Base-by-base conservation (phyloP, 2,888 invertebrate species). In the Uloborus plumipes region DNA sequence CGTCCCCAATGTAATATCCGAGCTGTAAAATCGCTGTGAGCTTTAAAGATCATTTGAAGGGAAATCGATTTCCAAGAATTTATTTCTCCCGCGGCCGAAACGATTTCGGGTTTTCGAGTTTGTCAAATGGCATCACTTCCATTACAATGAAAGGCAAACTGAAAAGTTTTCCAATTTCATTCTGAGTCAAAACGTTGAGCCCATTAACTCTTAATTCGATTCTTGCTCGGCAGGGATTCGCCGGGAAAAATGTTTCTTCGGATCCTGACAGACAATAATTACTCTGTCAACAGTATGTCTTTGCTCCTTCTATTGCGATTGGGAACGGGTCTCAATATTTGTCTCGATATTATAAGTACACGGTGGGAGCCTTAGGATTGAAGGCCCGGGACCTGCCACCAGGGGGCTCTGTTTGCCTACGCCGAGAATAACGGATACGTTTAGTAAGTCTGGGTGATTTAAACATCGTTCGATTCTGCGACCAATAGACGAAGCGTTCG, bases 361-460 rank as follows among this genome's bases (percentile, higher is more conserved):
- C 47, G 69, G 64, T 64, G 49, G 70, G 74, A 74, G 53, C 69
- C 64, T 64, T 49, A 18, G 69, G 74, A 69, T 69, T 74, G 75
- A 77, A 64, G 70, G 79, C 69, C 73, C 69, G 61, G 61, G 47
- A 58, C 50, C 55, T 69, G 58, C 74, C 61, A 62, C 51, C 39
- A 59, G 80, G 79, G 74, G 74, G 18, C 65, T 55, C 62, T 74
- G 47, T 81, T 81, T 70, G 74, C 69, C 74, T 26, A 74, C 50
- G 62, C 69, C 59, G 65, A 67, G 74, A 81, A 81, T 81, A 81
- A 81, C 80, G 70, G 80, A 81, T 81, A 81, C 80, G 74, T 75
- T 81, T 75, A 75, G 80, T 81, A 81, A 81, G 80, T 81, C 80
- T 64, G 73, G 80, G 70, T 81, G 80, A 81, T 81, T 81, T 81